A percentile compares a stretch with the other conserved stretches of the same genome.
Evolutionary conservation across 2,888 invertebrate genomes (phyloP).

Genomic region (Polymixis flavicincta): DNA sequence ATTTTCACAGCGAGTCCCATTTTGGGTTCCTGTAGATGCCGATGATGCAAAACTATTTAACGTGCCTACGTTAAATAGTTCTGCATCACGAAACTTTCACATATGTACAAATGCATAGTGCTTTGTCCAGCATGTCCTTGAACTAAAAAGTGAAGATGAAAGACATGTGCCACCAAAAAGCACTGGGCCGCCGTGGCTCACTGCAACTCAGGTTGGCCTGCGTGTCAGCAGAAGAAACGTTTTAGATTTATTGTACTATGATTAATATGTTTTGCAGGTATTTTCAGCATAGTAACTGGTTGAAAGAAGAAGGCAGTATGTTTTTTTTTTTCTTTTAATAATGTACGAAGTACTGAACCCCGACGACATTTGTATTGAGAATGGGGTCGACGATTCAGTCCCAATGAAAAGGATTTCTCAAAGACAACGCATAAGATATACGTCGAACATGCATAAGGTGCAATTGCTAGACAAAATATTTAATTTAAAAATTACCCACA

Average conservation of each 20-base stretch:
- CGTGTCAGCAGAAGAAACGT: too few relatives aligned
- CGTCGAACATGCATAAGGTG: neutral
- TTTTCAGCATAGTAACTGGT: neutral
- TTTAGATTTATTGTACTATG: neutral
- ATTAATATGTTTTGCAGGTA: neutral
- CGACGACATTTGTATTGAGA: neutral
- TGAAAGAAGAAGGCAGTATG: too few relatives aligned
- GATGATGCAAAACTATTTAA: too few relatives aligned
- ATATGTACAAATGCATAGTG: too few relatives aligned
- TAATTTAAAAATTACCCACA: conserved; percentile 38
- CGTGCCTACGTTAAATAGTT: too few relatives aligned
- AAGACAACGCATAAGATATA: conserved; percentile 7
- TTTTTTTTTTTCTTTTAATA: too few relatives aligned
- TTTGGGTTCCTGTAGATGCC: neutral
- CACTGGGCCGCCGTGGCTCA: neutral
- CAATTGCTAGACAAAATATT: conserved; percentile 6
- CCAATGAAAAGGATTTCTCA: neutral
- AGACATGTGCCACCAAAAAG: too few relatives aligned
- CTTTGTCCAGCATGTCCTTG: too few relatives aligned
- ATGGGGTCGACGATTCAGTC: neutral
- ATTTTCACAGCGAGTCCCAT: too few relatives aligned
- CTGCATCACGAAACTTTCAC: too few relatives aligned
- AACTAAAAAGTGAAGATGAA: too few relatives aligned
- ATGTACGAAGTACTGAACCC: neutral
- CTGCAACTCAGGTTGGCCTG: neutral